Conservation (phyloP, 2,888 invertebrate species). For the Gastracanthus pulcherrimus region DNA sequence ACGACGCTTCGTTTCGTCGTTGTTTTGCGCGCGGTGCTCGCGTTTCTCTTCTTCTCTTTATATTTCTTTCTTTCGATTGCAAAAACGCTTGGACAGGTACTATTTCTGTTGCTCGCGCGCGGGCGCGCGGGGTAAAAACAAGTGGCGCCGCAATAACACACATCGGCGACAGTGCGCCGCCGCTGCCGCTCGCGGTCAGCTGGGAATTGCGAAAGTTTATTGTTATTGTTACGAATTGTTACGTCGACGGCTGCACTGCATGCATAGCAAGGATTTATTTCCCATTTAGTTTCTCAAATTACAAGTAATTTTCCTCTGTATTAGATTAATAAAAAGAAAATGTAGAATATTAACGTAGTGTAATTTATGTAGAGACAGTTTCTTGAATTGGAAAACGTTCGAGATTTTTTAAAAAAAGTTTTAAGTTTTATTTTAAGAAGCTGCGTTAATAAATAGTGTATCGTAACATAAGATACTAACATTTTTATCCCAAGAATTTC, state of each 20-base stretch:
- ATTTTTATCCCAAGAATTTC: too few species aligned
- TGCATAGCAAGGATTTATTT: not conserved
- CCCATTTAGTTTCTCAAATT: not conserved
- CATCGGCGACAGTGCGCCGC: not conserved
- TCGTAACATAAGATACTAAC: too few species aligned
- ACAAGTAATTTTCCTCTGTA: not conserved
- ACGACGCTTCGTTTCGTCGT: too few species aligned
- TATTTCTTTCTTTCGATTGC: not conserved
- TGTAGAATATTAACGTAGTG: too few species aligned
- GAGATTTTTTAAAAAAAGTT: too few species aligned
- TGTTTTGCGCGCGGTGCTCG: too few species aligned
- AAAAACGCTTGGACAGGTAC: not conserved
- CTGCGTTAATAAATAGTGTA: too few species aligned
- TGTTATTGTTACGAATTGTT: not conserved
- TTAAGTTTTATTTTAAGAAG: too few species aligned
- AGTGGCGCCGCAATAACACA: not conserved
- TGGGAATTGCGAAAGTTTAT: not conserved
- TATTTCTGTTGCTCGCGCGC: not conserved
- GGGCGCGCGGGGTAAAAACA: not conserved
- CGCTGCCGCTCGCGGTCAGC: not conserved
- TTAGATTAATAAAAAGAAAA: too few species aligned
- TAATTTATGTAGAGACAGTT: too few species aligned
- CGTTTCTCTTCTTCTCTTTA: not conserved
- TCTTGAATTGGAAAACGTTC: too few species aligned
- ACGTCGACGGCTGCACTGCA: not conserved